Evolutionary conservation across 1,140 invertebrate species (phyloP), one percentile per base, ranked within the genome.

Genomic region (Cherax quadricarinatus): DNA sequence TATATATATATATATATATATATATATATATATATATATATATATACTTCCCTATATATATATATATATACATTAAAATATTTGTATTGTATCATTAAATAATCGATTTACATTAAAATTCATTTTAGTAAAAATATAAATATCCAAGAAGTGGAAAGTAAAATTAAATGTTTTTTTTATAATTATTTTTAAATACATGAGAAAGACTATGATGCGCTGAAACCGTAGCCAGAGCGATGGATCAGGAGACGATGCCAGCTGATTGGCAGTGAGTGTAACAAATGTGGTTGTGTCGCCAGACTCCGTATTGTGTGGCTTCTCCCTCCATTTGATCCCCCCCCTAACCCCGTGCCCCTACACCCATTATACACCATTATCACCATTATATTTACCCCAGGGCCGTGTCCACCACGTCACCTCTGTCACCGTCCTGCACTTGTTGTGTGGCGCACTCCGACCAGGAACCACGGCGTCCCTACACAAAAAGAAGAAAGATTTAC

Each of bases 311-410:
- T 82, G 60, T 87, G 48, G 85, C 70, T 41, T 5, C 73, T 41
- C 62, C 80, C 49, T 73, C 82, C 62, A n/a, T 41, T 49, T 57
- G 49, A 70, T 89, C 60, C 53, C 88, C 66, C 84, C 73, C 60
- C 66, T 60, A 73, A 73, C 83, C 80, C 73, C 88, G 51, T 83
- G 80, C 79, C n/a, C 57, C 80, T 66, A 73, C 66, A 82, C 80
- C 88, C 88, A 89, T 89, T 89, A 89, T 89, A 82, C 41, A 89
- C 87, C 87, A 89, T 89, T 89, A 89, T 89, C 14, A 53, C 87
- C 57, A 89, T 89, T 89, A 89, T 89, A 89, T 89, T 89, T 89
- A 51, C 60, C 78, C 87, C 87, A 48, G 18, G 53, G 75, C 79
- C 88, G 66, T 83, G 80, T 89, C 60, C 88, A 73, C 62, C 81